phyloP scores from a whole-genome alignment of 2,888 invertebrate species.

The Melanostoma mellinum region DNA sequence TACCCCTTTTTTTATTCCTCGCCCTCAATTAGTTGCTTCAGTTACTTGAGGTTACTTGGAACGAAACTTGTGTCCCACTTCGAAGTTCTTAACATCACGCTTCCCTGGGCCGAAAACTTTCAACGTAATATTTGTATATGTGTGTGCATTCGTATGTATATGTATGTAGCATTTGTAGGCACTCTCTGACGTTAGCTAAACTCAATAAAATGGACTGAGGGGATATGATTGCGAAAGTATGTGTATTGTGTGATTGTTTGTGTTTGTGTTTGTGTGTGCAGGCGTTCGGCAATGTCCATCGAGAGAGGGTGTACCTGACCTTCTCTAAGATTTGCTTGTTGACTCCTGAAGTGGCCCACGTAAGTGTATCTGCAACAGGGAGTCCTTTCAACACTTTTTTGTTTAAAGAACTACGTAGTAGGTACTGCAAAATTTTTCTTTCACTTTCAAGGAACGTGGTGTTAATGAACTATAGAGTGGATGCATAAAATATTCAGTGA shows the following conservation, averaged over 20 bases:
- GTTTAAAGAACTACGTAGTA: constrained; percentile 12
- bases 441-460: constrained; percentile 52
- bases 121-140: constrained; percentile 9
- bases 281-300: constrained; percentile 49
- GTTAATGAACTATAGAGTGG: constrained; percentile 69
- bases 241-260: neutral
- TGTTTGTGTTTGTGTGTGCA: constrained; percentile 11
- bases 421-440: constrained; percentile 55
- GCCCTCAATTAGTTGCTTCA: constrained; percentile 71
- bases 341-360: constrained; percentile 60
- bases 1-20: constrained; percentile 34
- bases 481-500: constrained; percentile 53
- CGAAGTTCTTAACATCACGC: constrained; percentile 61
- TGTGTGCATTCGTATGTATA: neutral
- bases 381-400: constrained; percentile 61
- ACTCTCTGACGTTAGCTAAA: constrained; percentile 48
- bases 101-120: constrained; percentile 60
- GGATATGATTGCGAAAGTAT: constrained; percentile 11
- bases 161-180: constrained; percentile 42
- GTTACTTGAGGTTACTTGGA: constrained; percentile 70
- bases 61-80: constrained; percentile 68
- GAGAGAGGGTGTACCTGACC: constrained; percentile 68
- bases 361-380: constrained; percentile 72
- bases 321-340: constrained; percentile 68
- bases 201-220: constrained; percentile 60